Percentiles rank a stretch among this genome's conserved stretches.
These are phyloP conservation scores for Castor canadensis DNA, from an alignment of 2,113 vertebrate species.

Conservation along the genomic window DNA sequence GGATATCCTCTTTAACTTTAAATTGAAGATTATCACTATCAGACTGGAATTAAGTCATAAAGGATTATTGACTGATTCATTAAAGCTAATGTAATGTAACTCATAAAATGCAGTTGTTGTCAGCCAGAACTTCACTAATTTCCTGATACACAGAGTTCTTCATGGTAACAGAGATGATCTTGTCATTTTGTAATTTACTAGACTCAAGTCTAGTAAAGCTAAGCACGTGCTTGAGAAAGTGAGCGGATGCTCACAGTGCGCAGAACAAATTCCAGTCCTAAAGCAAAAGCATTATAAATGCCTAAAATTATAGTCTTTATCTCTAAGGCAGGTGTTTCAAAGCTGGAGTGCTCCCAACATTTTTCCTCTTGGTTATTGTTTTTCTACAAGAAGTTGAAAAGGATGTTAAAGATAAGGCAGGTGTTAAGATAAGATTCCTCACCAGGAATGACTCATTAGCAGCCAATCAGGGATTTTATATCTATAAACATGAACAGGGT, in stretches of 20 bases:
- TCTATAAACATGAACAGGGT: conserved; percentile 32
- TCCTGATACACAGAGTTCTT: conserved; percentile 42
- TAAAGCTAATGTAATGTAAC: conserved; percentile 20
- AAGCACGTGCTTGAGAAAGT: conserved; percentile 52
- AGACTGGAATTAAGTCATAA: conserved; percentile 54
- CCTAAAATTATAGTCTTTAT: conserved; percentile 75
- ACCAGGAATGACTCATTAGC: conserved; percentile 67
- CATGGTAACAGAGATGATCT: conserved; percentile 50
- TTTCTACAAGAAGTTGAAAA: conserved; percentile 75
- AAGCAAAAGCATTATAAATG: conserved; percentile 46
- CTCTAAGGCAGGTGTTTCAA: conserved; percentile 78
- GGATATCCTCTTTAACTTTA: conserved; percentile 43
- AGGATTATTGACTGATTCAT: conserved; percentile 43
- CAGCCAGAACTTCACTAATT: conserved; percentile 43
- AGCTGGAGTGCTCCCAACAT: conserved; percentile 68
- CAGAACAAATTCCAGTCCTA: conserved; percentile 46
- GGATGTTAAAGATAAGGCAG: conserved; percentile 79
- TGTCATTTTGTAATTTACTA: conserved; percentile 67
- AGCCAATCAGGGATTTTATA: conserved; percentile 51
- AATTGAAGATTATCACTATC: conserved; percentile 50
- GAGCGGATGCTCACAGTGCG: conserved; percentile 8
- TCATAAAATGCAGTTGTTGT: conserved; percentile 50
- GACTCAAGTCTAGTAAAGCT: conserved; percentile 16
- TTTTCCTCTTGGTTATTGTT: conserved; percentile 73
- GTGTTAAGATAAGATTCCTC: conserved; percentile 79